These are phyloP conservation scores for Campylorhamphus procurvoides DNA, from an alignment of 2,113 vertebrate genomes.

Conservation along the genomic window DNA sequence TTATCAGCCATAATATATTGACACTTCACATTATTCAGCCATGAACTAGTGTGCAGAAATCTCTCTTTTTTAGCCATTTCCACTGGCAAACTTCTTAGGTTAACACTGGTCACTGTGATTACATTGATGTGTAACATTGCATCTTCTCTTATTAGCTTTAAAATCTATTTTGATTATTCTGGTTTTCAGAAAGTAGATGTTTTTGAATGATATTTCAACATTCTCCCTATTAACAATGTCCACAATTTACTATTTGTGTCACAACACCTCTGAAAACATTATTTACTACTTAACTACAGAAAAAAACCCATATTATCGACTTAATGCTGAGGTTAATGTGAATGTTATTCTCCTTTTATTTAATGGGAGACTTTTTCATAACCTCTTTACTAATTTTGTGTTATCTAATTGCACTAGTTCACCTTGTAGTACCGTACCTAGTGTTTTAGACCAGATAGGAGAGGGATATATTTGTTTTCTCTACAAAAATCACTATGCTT, in stretches of 20 bases:
- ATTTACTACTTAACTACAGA: background rate
- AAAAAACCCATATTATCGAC: background rate
- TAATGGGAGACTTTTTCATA: background rate
- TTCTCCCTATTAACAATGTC: background rate
- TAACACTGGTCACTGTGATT: background rate
- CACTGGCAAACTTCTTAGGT: background rate
- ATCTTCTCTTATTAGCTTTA: background rate
- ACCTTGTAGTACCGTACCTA: background rate
- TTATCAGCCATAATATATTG: background rate
- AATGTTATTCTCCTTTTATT: background rate
- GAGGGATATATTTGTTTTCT: background rate
- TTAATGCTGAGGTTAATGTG: background rate
- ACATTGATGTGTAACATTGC: background rate
- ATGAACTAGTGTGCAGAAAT: background rate
- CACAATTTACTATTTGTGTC: background rate
- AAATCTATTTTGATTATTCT: background rate
- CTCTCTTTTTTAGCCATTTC: background rate
- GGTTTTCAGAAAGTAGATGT: background rate
- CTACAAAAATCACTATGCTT: background rate
- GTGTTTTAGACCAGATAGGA: background rate
- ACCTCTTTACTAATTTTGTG: background rate
- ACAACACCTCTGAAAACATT: background rate
- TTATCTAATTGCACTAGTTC: background rate
- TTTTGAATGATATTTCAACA: background rate
- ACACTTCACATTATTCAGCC: background rate